These are phyloP conservation scores for Pelecanoides urinatrix DNA, from an alignment of 2,113 vertebrate species.

Conservation along the genomic window DNA sequence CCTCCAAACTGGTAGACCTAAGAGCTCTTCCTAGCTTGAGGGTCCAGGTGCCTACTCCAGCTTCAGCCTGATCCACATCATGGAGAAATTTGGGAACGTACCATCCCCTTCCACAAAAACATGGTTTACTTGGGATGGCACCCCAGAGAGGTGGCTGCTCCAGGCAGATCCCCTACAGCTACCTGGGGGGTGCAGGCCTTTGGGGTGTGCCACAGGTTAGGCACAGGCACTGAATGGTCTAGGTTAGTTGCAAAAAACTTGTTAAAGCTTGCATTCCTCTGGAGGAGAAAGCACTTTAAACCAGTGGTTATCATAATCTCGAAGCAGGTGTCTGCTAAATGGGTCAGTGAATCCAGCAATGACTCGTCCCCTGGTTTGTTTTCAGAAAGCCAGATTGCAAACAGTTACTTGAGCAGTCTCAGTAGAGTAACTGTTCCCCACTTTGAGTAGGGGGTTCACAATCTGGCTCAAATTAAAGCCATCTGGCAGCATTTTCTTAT, in stretches of 20 bases:
- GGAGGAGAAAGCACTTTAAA: background rate
- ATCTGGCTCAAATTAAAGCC: slow-evolving; percentile 62
- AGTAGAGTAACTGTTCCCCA: slow-evolving; percentile 33
- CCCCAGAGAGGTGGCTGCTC: background rate
- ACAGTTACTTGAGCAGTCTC: slow-evolving; percentile 54
- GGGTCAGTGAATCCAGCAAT: background rate
- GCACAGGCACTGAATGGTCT: background rate
- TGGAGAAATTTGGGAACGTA: background rate
- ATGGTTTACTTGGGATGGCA: background rate
- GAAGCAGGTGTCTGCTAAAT: slow-evolving; percentile 45
- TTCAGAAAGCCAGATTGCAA: slow-evolving; percentile 43
- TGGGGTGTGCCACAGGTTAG: background rate
- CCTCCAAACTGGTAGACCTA: background rate
- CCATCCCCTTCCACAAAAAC: background rate
- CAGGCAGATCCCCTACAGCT: background rate
- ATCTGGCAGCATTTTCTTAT: slow-evolving; percentile 51
- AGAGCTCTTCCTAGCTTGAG: background rate
- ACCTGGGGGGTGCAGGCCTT: background rate
- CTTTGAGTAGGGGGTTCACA: slow-evolving; percentile 34
- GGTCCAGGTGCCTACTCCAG: background rate
- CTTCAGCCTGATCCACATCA: background rate
- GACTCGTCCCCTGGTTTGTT: background rate
- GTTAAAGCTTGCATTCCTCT: background rate
- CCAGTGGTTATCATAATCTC: background rate
- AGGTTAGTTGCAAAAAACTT: background rate